A percentile compares a stretch with the other conserved stretches of the same genome.
Evolutionary conservation across 1,140 invertebrate genomes (phyloP).

Genomic region (Pseudomyrmex pallidus): DNA sequence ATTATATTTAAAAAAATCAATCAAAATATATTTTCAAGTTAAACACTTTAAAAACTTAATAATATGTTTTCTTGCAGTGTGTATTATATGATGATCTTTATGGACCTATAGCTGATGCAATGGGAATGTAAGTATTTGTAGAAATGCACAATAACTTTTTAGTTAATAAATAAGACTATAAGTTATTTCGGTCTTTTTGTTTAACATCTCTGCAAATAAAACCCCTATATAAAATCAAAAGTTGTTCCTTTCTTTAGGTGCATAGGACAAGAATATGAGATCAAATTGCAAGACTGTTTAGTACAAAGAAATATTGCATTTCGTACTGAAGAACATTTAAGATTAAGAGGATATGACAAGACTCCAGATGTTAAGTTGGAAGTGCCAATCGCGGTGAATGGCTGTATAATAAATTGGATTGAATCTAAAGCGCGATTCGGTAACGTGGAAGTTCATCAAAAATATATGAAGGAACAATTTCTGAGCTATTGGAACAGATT

Average conservation of each 20-base stretch:
- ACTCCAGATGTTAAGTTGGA: conserved; percentile 97
- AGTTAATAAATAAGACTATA: conserved; percentile 19
- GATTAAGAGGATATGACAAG: conserved; percentile 95
- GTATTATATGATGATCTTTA: conserved; percentile 84
- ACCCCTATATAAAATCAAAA: neutral
- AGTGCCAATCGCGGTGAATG: conserved; percentile 94
- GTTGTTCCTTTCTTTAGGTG: conserved; percentile 84
- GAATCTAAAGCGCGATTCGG: conserved; percentile 98
- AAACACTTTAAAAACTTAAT: neutral
- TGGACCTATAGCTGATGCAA: conserved; percentile 90
- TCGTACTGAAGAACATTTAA: conserved; percentile 92
- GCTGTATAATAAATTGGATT: conserved; percentile 96
- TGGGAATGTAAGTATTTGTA: conserved; percentile 87
- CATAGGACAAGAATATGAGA: conserved; percentile 92
- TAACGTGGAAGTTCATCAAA: conserved; percentile 91
- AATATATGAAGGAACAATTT: conserved; percentile 95
- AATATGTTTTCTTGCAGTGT: conserved; percentile 70
- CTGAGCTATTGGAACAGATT: conserved; percentile 97
- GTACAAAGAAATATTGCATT: conserved; percentile 88
- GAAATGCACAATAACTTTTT: neutral
- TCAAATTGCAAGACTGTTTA: conserved; percentile 88
- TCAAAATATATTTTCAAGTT: no score
- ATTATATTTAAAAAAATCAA: neutral
- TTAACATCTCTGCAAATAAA: neutral
- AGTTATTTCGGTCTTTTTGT: neutral